These are phyloP conservation scores for Holcopasites calliopsidis DNA, from an alignment of 1,140 invertebrate species.

Conservation along the genomic window DNA sequence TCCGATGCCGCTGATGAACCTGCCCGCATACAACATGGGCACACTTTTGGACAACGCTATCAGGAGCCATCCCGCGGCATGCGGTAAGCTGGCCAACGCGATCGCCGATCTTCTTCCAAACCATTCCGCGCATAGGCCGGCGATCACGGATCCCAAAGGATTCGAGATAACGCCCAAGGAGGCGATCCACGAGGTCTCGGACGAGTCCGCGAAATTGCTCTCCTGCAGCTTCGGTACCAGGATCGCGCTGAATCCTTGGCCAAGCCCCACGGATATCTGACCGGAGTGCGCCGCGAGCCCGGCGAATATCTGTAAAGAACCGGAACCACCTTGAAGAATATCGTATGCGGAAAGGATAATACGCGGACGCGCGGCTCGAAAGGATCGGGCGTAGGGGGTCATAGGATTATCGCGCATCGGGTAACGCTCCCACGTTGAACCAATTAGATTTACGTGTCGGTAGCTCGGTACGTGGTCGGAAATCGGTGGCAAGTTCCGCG, in stretches of 20 bases:
- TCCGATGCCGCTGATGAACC: constrained; percentile 87
- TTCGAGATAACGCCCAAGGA: constrained; percentile 87
- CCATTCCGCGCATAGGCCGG: constrained; percentile 84
- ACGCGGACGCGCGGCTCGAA: not conserved
- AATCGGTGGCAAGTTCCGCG: constrained; percentile 20
- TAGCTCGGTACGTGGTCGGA: constrained; percentile 5
- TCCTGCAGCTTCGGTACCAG: constrained; percentile 84
- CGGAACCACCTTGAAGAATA: not conserved
- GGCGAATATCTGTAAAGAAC: constrained; percentile 81
- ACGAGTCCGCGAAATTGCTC: constrained; percentile 79
- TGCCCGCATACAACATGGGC: constrained; percentile 83
- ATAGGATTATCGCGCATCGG: not conserved
- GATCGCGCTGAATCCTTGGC: constrained; percentile 87
- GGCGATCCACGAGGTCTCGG: constrained; percentile 86
- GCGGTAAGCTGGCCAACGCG: constrained; percentile 86
- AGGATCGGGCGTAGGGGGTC: no score
- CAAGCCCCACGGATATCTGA: constrained; percentile 87
- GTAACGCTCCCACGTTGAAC: not conserved
- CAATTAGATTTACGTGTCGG: not conserved
- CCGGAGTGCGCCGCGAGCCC: constrained; percentile 86
- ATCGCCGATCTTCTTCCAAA: constrained; percentile 87
- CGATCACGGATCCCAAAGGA: constrained; percentile 85
- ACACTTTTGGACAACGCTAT: constrained; percentile 84
- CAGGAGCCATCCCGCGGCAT: constrained; percentile 87
- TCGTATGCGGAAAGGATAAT: accelerated